Evolutionary conservation across 2,113 vertebrate species (phyloP).

Genomic region (Psephotus haematonotus): DNA sequence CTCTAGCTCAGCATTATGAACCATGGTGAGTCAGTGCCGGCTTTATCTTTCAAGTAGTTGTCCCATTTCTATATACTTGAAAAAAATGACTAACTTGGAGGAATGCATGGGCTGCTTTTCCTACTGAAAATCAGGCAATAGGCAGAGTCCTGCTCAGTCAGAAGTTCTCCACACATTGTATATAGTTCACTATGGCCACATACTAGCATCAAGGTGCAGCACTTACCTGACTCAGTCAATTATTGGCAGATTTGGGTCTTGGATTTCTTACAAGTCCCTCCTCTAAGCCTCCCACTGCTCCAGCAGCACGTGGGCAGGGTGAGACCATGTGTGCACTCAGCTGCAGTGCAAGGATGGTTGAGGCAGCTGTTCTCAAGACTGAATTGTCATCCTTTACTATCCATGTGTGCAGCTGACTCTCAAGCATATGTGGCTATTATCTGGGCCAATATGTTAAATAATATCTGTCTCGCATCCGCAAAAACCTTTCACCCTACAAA

Average conservation of each 20-base stretch:
- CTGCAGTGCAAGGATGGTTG: fast-evolving
- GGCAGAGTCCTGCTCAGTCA: neutral
- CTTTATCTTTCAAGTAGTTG: neutral
- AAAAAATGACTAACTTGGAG: neutral
- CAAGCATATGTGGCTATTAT: neutral
- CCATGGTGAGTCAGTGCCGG: neutral
- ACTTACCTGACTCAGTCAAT: neutral
- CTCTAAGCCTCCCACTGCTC: neutral
- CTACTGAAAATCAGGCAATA: neutral
- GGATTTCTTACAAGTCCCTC: neutral
- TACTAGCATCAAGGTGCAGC: neutral
- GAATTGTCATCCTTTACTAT: neutral
- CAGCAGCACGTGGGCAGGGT: neutral
- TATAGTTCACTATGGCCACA: neutral
- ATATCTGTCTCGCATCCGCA: neutral
- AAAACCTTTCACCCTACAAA: neutral
- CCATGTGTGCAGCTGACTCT: fast-evolving
- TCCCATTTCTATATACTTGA: neutral
- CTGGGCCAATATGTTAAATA: neutral
- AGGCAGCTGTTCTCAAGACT: neutral
- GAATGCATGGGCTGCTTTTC: neutral
- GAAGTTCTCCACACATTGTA: neutral
- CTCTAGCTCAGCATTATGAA: neutral
- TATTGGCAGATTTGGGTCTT: neutral
- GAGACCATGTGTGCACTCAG: neutral